Conservation (phyloP, 2,888 invertebrate species). For the Deroplatys truncata region DNA sequence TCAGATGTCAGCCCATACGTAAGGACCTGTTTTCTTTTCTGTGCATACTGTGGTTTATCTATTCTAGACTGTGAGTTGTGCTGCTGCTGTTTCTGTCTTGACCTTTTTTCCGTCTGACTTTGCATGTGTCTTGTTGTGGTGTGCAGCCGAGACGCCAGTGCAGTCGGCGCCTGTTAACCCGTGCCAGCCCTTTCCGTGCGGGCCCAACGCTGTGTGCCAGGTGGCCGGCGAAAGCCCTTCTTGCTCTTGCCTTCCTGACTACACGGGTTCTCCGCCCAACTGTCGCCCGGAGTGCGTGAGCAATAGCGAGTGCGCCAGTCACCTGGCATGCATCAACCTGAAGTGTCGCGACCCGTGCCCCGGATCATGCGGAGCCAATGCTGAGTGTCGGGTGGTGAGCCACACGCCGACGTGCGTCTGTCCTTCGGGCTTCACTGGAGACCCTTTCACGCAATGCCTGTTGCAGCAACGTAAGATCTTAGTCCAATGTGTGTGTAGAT, state of each 20-base stretch:
- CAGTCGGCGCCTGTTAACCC: conserved; percentile 49
- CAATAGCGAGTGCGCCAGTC: conserved; percentile 46
- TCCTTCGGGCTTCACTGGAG: conserved; percentile 41
- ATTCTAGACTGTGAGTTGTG: background rate
- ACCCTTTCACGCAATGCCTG: conserved; percentile 40
- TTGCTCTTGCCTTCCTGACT: conserved; percentile 50
- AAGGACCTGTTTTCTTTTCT: conserved; percentile 38
- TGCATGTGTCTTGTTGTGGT: background rate
- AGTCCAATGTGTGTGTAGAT: conserved; percentile 43
- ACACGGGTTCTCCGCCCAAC: conserved; percentile 45
- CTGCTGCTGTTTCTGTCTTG: background rate
- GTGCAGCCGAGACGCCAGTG: conserved; percentile 30
- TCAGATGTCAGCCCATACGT: conserved; percentile 62
- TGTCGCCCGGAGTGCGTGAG: conserved; percentile 47
- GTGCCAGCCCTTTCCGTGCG: conserved; percentile 65
- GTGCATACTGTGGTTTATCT: too few species aligned
- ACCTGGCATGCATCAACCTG: conserved; percentile 42
- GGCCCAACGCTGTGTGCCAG: conserved; percentile 61
- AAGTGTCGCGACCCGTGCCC: conserved; percentile 60
- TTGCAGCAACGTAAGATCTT: conserved; percentile 31
- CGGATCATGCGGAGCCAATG: conserved; percentile 48
- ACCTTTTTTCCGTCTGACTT: background rate
- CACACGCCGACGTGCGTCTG: conserved; percentile 45
- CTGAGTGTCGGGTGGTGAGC: conserved; percentile 40
- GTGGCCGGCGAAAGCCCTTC: conserved; percentile 50